Conservation (phyloP, 2,888 invertebrate species). For the Pyrrhosoma nymphula region DNA sequence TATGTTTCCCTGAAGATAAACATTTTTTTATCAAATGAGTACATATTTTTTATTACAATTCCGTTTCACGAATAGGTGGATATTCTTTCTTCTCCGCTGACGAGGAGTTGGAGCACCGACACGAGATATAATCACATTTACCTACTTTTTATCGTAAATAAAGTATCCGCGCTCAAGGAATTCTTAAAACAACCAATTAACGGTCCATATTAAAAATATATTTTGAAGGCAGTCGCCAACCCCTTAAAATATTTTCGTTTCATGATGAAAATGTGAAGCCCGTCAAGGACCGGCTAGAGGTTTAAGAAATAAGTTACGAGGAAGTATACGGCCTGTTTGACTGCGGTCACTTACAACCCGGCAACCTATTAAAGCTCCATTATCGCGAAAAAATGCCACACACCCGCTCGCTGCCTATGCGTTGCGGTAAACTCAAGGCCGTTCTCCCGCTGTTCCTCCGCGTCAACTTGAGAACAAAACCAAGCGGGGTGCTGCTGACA, state of each 20-base stretch:
- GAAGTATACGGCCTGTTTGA: not conserved
- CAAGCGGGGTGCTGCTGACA: not conserved
- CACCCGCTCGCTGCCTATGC: not conserved
- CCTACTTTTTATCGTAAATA: too few relatives aligned
- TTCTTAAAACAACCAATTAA: too few relatives aligned
- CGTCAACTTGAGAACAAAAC: not conserved
- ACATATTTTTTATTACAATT: too few relatives aligned
- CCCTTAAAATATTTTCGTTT: not conserved
- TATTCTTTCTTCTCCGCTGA: too few relatives aligned
- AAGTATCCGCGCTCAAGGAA: too few relatives aligned
- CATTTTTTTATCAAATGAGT: too few relatives aligned
- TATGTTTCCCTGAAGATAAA: too few relatives aligned
- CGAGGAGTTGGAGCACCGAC: too few relatives aligned
- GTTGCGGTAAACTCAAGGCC: not conserved
- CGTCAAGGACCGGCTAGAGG: not conserved
- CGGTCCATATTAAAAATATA: too few relatives aligned
- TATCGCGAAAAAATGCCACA: not conserved
- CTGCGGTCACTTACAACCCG: not conserved
- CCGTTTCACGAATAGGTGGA: too few relatives aligned
- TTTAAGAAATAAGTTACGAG: not conserved
- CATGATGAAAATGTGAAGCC: not conserved
- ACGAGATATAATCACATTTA: too few relatives aligned
- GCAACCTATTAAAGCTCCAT: slow-evolving; percentile 13
- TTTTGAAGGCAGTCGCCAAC: too few relatives aligned
- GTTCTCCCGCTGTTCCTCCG: not conserved